Conservation (phyloP, 2,113 vertebrate species). For the Pelecanus crispus region DNA sequence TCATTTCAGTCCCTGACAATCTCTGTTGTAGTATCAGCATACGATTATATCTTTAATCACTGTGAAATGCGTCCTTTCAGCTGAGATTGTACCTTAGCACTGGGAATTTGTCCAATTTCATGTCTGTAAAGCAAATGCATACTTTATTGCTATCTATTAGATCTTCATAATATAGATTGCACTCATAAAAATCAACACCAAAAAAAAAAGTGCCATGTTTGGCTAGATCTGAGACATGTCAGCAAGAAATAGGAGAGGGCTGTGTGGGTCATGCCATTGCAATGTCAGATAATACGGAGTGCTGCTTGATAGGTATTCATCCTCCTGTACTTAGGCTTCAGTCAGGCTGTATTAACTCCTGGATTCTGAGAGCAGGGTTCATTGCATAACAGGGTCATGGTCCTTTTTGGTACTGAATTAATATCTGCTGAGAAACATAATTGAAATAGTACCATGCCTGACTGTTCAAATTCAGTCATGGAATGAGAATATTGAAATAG, state of each 20-base stretch:
- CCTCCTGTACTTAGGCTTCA: not conserved
- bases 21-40: not conserved
- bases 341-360: not conserved
- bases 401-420: not conserved
- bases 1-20: not conserved
- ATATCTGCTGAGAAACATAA: not conserved
- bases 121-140: not conserved
- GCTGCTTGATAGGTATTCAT: not conserved
- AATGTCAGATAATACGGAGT: not conserved
- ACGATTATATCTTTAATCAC: not conserved
- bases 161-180: not conserved
- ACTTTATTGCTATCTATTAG: not conserved
- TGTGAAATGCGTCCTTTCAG: not conserved
- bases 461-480: not conserved
- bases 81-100: not conserved
- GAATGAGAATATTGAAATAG: not conserved
- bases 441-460: not conserved
- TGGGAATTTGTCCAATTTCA: not conserved
- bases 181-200: not conserved
- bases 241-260: conserved; percentile 13
- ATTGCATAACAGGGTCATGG: not conserved
- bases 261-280: not conserved
- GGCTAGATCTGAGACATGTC: not conserved
- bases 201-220: not conserved
- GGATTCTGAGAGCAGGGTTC: not conserved